Conservation (phyloP, 2,888 invertebrate species). For the Alcis repandata region DNA sequence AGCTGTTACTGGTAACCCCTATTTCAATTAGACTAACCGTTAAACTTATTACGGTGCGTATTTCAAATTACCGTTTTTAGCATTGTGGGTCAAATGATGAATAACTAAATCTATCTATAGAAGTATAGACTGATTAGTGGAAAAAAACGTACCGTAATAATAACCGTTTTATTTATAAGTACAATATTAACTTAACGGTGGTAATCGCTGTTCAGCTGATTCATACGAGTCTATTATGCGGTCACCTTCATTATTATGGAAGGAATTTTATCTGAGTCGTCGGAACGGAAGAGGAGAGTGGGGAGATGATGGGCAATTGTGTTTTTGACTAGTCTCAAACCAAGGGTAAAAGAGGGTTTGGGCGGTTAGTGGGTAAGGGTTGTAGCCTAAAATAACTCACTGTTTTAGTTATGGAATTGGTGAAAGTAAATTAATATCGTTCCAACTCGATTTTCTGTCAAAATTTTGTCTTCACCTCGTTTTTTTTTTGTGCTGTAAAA, state of each 20-base stretch:
- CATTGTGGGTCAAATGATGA: constrained; percentile 31
- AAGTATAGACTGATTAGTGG: constrained; percentile 25
- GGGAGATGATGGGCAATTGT: not conserved
- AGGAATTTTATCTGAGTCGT: constrained; percentile 17
- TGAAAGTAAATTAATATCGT: no score
- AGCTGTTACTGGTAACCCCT: not conserved
- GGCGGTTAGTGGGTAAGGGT: no score
- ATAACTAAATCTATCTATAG: constrained; percentile 21
- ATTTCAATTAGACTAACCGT: constrained; percentile 15
- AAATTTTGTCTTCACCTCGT: no score
- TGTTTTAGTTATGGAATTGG: no score
- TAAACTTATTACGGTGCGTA: constrained; percentile 18
- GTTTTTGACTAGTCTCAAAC: not conserved
- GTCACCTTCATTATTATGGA: constrained; percentile 6
- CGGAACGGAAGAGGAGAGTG: constrained; percentile 18
- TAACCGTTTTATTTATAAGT: constrained; percentile 28
- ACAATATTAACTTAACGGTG: constrained; percentile 34
- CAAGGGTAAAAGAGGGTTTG: not conserved
- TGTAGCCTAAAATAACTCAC: no score
- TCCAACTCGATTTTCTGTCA: no score
- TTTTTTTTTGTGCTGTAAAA: no score
- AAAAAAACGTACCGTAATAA: constrained; percentile 30
- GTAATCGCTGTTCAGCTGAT: constrained; percentile 28
- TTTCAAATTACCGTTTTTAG: constrained; percentile 23
- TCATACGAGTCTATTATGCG: constrained; percentile 23